phyloP scores from a whole-genome alignment of 2,797 vertebrate genomes.

The Poeciliopsis turneri region DNA sequence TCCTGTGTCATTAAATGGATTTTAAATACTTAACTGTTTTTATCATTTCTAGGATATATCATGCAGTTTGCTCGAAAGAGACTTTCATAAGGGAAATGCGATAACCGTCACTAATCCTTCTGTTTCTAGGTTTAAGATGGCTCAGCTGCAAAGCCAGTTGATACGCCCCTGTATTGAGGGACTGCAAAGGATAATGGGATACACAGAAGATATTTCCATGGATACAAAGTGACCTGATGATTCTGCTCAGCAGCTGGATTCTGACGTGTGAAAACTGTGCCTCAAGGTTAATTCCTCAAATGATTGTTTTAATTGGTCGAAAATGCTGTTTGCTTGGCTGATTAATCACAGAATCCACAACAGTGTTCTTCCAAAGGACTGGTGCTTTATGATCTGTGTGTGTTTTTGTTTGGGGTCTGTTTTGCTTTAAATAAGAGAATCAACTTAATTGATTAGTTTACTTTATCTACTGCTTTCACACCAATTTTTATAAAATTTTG shows the following conservation, averaged over 20 bases:
- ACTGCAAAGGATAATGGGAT: slow-evolving; percentile 72
- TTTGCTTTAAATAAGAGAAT: neutral
- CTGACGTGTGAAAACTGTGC: neutral
- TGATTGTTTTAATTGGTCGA: slow-evolving; percentile 19
- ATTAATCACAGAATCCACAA: slow-evolving; percentile 24
- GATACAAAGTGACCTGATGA: slow-evolving; percentile 43
- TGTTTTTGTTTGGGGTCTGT: neutral
- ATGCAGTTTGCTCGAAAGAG: neutral
- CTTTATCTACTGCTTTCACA: neutral
- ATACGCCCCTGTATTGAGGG: slow-evolving; percentile 71
- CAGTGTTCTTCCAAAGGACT: slow-evolving; percentile 46
- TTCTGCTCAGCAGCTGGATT: neutral
- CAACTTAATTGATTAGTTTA: neutral
- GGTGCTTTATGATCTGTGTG: neutral
- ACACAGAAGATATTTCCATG: slow-evolving; percentile 33
- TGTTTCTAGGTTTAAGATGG: slow-evolving; percentile 70
- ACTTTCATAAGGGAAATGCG: neutral
- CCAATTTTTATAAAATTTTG: neutral
- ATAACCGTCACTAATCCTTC: neutral
- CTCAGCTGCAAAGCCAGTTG: slow-evolving; percentile 66
- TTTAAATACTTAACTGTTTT: neutral
- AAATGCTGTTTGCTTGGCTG: slow-evolving; percentile 12
- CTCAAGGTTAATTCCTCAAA: neutral
- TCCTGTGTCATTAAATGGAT: neutral
- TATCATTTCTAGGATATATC: neutral